Conservation (phyloP, 2,888 invertebrate species). For the Lomographa bimaculata region DNA sequence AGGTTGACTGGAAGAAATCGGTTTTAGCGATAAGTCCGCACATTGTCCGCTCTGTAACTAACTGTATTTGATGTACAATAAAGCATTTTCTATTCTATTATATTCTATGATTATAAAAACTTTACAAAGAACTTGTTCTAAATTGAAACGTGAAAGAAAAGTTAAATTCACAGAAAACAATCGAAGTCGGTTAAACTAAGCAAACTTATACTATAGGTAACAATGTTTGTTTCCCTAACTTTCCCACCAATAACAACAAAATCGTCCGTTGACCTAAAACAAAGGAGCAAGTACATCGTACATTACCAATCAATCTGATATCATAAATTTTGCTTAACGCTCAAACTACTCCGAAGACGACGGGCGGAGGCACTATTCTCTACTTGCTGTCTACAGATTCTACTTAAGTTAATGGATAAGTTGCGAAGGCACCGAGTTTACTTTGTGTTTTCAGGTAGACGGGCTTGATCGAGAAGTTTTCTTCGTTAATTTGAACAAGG, state of each 20-base stretch:
- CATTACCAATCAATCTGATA: conserved; percentile 60
- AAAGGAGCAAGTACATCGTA: conserved; percentile 35
- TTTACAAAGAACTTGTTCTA: too few species aligned
- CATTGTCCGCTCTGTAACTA: too few species aligned
- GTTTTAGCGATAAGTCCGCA: too few species aligned
- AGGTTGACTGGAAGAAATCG: too few species aligned
- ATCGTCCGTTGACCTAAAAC: conserved; percentile 25
- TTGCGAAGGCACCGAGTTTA: conserved; percentile 80
- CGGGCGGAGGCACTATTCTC: conserved; percentile 62
- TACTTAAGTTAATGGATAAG: conserved; percentile 83
- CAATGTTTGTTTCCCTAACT: conserved; percentile 4
- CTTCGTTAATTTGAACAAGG: conserved; percentile 81
- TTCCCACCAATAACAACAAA: conserved; percentile 15
- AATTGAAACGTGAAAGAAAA: too few species aligned
- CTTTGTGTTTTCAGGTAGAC: conserved; percentile 83
- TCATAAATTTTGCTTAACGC: conserved; percentile 71
- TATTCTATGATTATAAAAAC: too few species aligned
- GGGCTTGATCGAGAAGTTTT: conserved; percentile 81
- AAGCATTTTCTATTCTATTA: too few species aligned
- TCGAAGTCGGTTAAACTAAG: too few species aligned
- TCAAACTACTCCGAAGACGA: conserved; percentile 63
- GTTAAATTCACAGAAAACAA: too few species aligned
- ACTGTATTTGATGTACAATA: too few species aligned
- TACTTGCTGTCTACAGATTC: conserved; percentile 79
- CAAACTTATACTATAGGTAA: conserved; percentile 6